Evolutionary conservation across 1,140 invertebrate species (phyloP).

Genomic region (Conus ventricosus): DNA sequence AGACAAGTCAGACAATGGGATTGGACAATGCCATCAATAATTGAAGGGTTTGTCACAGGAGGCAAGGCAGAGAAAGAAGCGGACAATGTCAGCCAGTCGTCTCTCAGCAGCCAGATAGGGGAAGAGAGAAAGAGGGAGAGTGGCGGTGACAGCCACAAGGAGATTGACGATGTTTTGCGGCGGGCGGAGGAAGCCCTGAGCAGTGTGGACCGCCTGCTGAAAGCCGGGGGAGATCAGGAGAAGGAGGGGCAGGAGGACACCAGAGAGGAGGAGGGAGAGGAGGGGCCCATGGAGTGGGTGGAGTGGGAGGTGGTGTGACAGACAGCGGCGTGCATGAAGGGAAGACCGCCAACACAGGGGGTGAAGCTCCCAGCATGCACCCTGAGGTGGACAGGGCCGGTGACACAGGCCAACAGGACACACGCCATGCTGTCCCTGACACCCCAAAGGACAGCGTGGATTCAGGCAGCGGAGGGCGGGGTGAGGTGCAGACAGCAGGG

Average conservation of each 20-base stretch:
- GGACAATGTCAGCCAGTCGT: constrained; percentile 20
- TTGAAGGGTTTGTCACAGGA: neutral
- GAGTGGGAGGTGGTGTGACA: neutral
- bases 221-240: neutral
- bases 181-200: constrained; percentile 30
- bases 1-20: too few relatives aligned
- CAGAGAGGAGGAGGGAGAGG: too few relatives aligned
- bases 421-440: too few relatives aligned
- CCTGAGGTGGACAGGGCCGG: neutral
- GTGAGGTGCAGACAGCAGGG: neutral
- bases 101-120: constrained; percentile 28
- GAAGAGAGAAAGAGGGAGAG: neutral
- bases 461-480: neutral
- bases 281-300: too few relatives aligned
- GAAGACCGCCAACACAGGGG: neutral
- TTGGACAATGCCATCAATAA: too few relatives aligned
- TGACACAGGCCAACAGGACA: too few relatives aligned
- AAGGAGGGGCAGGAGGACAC: neutral
- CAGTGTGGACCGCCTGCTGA: constrained; percentile 9
- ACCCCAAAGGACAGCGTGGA: neutral
- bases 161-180: constrained; percentile 8
- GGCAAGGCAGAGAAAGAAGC: constrained; percentile 17
- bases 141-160: neutral
- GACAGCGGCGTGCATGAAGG: neutral
- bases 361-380: neutral